phyloP scores from a whole-genome alignment of 1,140 invertebrate species.

The Drosophila novamexicana region DNA sequence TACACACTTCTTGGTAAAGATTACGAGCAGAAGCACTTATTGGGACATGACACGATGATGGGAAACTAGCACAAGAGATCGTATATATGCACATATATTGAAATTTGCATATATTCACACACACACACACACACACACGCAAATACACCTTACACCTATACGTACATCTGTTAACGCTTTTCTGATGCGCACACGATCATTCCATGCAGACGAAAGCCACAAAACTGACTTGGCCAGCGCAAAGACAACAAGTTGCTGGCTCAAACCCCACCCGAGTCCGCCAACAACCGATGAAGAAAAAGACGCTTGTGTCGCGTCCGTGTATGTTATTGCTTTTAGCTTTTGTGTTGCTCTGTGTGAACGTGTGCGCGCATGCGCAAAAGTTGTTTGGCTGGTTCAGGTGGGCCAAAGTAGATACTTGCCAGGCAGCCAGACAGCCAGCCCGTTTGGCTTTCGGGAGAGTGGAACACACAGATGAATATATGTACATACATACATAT shows the following conservation, averaged over 20 bases:
- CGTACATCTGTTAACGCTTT: constrained; percentile 17
- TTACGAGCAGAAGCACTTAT: background rate
- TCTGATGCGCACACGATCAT: constrained; percentile 48
- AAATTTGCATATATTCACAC: constrained; percentile 3
- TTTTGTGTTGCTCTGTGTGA: background rate
- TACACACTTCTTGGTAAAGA: too few species aligned
- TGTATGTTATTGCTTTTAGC: background rate
- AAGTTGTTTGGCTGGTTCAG: constrained; percentile 45
- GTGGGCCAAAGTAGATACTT: constrained; percentile 14
- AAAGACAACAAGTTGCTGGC: constrained; percentile 51
- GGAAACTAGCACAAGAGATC: constrained; percentile 22
- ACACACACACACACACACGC: background rate
- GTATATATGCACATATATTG: constrained; percentile 2
- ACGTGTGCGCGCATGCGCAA: constrained; percentile 21
- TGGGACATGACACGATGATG: background rate
- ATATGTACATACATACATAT: background rate
- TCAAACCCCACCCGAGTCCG: constrained; percentile 3
- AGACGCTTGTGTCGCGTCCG: background rate
- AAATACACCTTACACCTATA: background rate
- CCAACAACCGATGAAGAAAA: background rate
- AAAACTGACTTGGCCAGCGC: constrained; percentile 58
- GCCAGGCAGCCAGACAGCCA: background rate
- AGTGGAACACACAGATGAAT: background rate
- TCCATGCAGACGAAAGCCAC: constrained; percentile 55
- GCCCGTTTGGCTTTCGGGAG: background rate